phyloP scores from a whole-genome alignment of 2,113 vertebrate genomes.

The Cinclus mexicanus region DNA sequence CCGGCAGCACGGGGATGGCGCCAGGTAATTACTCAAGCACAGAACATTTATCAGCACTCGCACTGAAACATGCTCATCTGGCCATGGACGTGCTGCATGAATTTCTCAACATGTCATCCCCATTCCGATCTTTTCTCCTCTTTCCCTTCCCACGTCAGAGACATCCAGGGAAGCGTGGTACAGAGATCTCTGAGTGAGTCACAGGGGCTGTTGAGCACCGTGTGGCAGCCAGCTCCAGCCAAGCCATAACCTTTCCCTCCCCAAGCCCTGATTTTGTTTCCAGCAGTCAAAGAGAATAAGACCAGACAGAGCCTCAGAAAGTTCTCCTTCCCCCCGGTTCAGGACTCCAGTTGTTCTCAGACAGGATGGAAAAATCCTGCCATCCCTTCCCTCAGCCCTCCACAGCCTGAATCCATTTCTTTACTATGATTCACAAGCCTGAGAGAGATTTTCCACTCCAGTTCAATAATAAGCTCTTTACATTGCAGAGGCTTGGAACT shows the following conservation, averaged over 20 bases:
- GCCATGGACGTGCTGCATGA: neutral
- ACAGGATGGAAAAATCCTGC: slow-evolving; percentile 67
- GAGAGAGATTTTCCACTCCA: slow-evolving; percentile 75
- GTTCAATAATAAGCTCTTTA: slow-evolving; percentile 56
- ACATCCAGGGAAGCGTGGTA: neutral
- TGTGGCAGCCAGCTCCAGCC: neutral
- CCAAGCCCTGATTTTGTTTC: slow-evolving; percentile 7
- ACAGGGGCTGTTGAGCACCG: neutral
- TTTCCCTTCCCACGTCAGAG: slow-evolving; percentile 11
- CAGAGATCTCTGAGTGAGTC: slow-evolving; percentile 32
- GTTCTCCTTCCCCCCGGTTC: neutral
- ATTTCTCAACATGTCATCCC: slow-evolving; percentile 36
- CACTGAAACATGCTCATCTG: slow-evolving; percentile 12
- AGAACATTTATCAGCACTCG: slow-evolving; percentile 46
- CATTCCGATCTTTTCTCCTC: neutral
- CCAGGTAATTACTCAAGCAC: slow-evolving; percentile 61
- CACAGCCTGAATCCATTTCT: slow-evolving; percentile 58
- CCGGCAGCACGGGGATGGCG: neutral
- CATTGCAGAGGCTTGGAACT: neutral
- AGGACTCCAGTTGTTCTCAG: slow-evolving; percentile 50
- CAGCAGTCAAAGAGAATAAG: neutral
- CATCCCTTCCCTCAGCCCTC: slow-evolving; percentile 51
- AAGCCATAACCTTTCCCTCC: neutral
- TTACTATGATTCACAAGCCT: slow-evolving; percentile 69
- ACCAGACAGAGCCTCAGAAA: neutral